Evolutionary conservation across 2,888 invertebrate genomes (phyloP), one percentile per base, ranked within the genome.

Genomic region (Steinernema hermaphroditum): DNA sequence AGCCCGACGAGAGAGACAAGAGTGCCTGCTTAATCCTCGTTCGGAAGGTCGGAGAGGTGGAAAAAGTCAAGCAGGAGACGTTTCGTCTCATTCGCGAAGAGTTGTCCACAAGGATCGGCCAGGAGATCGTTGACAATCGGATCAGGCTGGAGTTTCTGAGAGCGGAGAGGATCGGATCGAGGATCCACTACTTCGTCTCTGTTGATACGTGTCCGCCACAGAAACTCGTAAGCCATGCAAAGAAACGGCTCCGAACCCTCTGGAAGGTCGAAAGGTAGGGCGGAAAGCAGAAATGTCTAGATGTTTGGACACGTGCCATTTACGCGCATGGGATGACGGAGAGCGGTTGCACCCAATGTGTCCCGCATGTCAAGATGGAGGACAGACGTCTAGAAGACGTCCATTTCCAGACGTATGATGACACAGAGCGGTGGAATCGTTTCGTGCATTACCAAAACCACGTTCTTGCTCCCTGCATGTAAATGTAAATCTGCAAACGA

Each of bases 161-260:
- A 1, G 32, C 62, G 1, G 29, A 62, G 29, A 29, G 62, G 32
- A 62, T 62, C 32, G 62, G 62, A 14, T 1, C 62, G 6, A 9
- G 62, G 2, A 62, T 62, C 29, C 62, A 62, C 62, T 62, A 62
- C 29, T 62, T 62, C n/a, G 62, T 62, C 12, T 62, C 62, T 29
- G 14, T 62, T 1, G 62, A 62, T 16, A 62, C 62, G 8, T 62
- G 62, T 19, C 32, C 62, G 6, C 62, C 62, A 9, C 62, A 62
- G 32, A 62, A 62, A 34, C 62, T 62, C 16, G 62, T 62, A 1
- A 32, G 29, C 34, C 62, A 62, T 32, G 62, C 62, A 16, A 62
- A 62, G n/a, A 62, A 29, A 32, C 62, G 62, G 1, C 16, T 62
- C 6, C 27, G 62, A 19, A 62, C 62, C 16, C 12, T 62, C 9